Base-by-base conservation (phyloP, 2,888 invertebrate species). In the Oxystoma pomonae region DNA sequence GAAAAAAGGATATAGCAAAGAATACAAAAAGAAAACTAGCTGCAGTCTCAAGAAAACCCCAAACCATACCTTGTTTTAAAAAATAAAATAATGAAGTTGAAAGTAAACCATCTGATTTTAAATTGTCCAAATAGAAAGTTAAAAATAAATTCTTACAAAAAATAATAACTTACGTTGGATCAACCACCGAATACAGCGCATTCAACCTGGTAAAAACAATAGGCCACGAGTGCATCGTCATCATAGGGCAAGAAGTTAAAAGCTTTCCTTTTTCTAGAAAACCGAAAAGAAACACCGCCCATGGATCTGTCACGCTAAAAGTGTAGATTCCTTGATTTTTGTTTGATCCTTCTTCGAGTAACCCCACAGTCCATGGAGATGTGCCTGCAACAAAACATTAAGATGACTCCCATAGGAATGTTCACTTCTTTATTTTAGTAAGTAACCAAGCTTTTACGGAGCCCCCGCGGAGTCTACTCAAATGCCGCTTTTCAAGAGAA, bases 181-280 rank as follows among this genome's bases (percentile, higher is more conserved):
- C 98, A 16, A 99, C 92, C 62, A 96, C 93, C 52, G 92, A 90
- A 79, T 92, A 97, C 1, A 98, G 84, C 0, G 94, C 91, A 72
- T 93, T 94, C 60, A 98, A 88, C 70, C 98, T 85, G 0, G 92
- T 89, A 82, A 93, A 97, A 20, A 96, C 90, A 63, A 96, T 91
- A 0, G 98, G 96, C 99, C 99, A 99, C 1, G 97, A 93, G 75
- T 96, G 94, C 55, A 90, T 86, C 0, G 95, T 87, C 1, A 95
- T 94, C 20, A 90, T 88, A 0, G 94, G 92, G 75, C 97, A 98
- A 49, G 87, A 84, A 16, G 90, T 88, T 18, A 94, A 86, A 58
- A 97, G 88, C 63, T 91, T 87, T 66, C 90, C 90, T 19, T 91
- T 86, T 76, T 96, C 94, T 74, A 98, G 81, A 72, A 98, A 90